These are phyloP conservation scores for Lathronympha strigana DNA, from an alignment of 2,888 invertebrate species.

Conservation along the genomic window DNA sequence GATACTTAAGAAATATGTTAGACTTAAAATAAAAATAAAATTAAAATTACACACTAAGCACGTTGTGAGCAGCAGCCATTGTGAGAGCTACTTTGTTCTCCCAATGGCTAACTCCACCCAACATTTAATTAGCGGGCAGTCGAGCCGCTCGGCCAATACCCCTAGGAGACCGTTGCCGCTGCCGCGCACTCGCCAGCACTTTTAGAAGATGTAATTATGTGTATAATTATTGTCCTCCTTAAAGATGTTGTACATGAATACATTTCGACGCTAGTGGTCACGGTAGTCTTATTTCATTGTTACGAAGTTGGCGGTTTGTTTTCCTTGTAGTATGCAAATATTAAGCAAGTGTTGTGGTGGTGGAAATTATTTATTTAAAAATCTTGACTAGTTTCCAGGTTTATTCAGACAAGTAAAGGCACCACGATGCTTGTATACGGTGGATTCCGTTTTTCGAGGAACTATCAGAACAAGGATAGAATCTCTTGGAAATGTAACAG, in stretches of 20 bases:
- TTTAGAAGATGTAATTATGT: not conserved
- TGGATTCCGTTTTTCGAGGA: constrained; percentile 58
- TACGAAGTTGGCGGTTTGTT: not conserved
- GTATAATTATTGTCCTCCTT: not conserved
- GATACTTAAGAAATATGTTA: too few species aligned
- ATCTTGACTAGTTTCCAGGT: constrained; percentile 45
- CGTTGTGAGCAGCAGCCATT: too few species aligned
- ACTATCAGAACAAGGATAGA: constrained; percentile 61
- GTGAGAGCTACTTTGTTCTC: too few species aligned
- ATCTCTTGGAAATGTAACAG: constrained; percentile 68
- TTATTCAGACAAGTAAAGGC: constrained; percentile 54
- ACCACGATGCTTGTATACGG: constrained; percentile 55
- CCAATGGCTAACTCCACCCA: too few species aligned
- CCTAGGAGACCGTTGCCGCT: too few species aligned
- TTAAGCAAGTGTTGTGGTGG: not conserved
- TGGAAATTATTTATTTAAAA: not conserved
- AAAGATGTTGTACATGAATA: not conserved
- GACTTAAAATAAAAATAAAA: too few species aligned
- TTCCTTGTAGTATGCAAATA: not conserved
- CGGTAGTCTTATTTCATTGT: not conserved
- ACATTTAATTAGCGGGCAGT: too few species aligned
- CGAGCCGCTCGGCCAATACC: too few species aligned
- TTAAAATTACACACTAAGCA: too few species aligned
- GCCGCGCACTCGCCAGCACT: too few species aligned
- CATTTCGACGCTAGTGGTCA: not conserved